Percentiles rank a stretch among this genome's conserved stretches.
Conservation (phyloP, 2,797 vertebrate genomes). For the Premnoplex brunnescens region DNA sequence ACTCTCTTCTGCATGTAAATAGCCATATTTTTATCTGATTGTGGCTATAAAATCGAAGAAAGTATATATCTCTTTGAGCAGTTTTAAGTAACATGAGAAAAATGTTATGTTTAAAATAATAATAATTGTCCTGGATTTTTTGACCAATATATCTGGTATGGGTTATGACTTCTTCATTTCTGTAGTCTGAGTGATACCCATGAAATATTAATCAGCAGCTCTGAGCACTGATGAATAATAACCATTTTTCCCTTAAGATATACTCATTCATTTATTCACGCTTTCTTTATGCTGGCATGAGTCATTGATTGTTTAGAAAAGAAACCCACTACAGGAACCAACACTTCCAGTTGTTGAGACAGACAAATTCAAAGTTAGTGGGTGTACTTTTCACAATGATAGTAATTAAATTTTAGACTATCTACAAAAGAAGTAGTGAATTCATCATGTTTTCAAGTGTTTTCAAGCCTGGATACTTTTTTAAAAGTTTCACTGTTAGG, state of each 20-base stretch:
- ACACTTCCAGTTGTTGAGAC: neutral
- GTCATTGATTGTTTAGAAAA: neutral
- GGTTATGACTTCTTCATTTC: neutral
- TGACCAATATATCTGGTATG: neutral
- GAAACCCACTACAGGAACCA: neutral
- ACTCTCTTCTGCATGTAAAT: neutral
- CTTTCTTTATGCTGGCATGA: neutral
- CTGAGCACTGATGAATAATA: neutral
- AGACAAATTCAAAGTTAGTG: neutral
- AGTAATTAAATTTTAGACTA: neutral
- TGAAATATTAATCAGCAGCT: conserved; percentile 3
- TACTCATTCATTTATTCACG: neutral
- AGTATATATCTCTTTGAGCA: neutral
- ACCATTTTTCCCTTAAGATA: neutral
- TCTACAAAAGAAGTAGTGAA: neutral
- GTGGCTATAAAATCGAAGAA: neutral
- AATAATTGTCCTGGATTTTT: neutral
- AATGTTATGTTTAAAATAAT: neutral
- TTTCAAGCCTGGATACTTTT: neutral
- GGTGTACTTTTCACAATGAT: rapidly evolving
- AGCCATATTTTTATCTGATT: neutral
- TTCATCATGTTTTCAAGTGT: neutral
- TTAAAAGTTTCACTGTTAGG: neutral
- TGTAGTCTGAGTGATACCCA: neutral
- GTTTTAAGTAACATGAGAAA: neutral